A percentile compares a stretch with the other conserved stretches of the same genome.
phyloP scores from a whole-genome alignment of 1,140 invertebrate genomes.

The Orchestia grillus region DNA sequence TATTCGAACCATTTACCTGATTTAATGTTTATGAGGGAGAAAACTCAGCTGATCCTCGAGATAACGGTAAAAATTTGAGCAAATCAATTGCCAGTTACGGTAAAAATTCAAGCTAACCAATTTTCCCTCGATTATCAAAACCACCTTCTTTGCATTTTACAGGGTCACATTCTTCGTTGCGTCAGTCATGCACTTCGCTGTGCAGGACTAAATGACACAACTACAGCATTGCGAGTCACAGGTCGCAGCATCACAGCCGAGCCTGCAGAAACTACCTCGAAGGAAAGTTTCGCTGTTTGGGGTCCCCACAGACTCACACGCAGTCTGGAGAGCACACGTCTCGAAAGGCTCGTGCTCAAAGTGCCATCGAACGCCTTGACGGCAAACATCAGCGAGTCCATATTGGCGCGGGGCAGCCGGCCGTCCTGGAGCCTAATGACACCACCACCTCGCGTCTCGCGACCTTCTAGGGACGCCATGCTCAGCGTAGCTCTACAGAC shows the following conservation, averaged over 20 bases:
- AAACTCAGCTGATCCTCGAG: too few relatives aligned
- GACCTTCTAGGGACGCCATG: background rate
- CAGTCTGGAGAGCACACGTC: background rate
- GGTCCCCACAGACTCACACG: background rate
- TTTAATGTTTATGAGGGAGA: too few relatives aligned
- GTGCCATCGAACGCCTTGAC: constrained; percentile 51
- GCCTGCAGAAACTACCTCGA: background rate
- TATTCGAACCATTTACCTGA: too few relatives aligned
- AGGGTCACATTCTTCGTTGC: background rate
- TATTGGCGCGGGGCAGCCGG: background rate
- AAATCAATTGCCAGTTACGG: too few relatives aligned
- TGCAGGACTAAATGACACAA: background rate
- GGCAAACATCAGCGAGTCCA: background rate
- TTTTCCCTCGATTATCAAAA: background rate
- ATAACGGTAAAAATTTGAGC: too few relatives aligned
- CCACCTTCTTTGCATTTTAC: background rate
- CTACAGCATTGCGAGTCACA: background rate
- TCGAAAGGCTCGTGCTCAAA: constrained; percentile 23
- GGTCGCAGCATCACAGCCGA: background rate
- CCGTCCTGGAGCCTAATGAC: background rate
- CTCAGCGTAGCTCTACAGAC: background rate
- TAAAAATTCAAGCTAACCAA: background rate
- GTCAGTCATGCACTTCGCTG: background rate
- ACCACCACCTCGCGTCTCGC: too few relatives aligned
- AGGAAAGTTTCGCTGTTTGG: background rate